Evolutionary conservation across 2,888 invertebrate species (phyloP), one percentile per base, ranked within the genome.

Genomic region (Lacanobia oleracea): DNA sequence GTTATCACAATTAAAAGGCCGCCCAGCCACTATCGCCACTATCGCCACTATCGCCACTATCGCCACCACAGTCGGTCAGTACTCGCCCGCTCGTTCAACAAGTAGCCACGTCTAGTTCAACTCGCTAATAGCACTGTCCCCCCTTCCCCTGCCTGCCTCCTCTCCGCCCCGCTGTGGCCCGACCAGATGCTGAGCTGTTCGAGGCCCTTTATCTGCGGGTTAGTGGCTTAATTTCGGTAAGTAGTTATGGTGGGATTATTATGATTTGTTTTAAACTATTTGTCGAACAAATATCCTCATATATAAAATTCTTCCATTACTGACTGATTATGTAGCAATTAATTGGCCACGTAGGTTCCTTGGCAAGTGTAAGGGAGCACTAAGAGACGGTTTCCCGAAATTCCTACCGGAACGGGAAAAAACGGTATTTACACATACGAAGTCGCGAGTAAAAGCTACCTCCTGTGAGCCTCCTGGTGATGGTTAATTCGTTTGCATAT

Each of bases 1-100:
- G 9, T 53, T 27, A 21, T 18, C 21, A 21, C 12, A 33, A 10
- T 43, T 18, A 18, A 21, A 14, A 45, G 14, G 45, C 14, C 27
- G 10, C 6, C 10, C 53, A 10, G 18, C 8, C 14, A 27, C 9
- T 16, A 18, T 10, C n/a, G 9, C 45, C n/a, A 6, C 10, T n/a
- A n/a, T n/a, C n/a, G n/a, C n/a, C n/a, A n/a, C n/a, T n/a, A n/a
- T n/a, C n/a, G 18, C 8, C 14, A 27, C 9, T 16, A 18, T 10
- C n/a, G 9, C 45, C n/a, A 6, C 10, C 71, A 23, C 37, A 9
- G 37, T 57, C 63, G 12, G 14, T 33, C 33, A 37, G 45, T 2
- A 33, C 60, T 59, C 59, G 50, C 18, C 51, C 80, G 67, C 43
- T 73, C 59, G 45, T 14, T 66, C 80, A 69, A 80, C 80, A 79